Conservation (phyloP, 1,140 invertebrate genomes). For the Drosophila azteca region DNA sequence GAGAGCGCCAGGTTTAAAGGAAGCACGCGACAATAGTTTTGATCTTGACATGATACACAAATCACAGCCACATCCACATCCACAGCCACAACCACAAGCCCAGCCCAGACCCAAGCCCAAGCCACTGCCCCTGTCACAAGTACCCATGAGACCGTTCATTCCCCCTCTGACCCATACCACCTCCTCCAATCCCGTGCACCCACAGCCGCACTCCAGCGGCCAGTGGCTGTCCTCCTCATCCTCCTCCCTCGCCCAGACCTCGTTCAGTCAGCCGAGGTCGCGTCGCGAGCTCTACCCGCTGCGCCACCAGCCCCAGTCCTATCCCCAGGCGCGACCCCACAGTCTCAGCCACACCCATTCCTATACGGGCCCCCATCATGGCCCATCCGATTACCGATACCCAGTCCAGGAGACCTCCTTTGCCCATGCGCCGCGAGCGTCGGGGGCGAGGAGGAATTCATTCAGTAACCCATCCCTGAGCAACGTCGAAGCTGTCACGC, state of each 20-base stretch:
- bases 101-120: conserved; percentile 18
- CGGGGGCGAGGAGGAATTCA: conserved; percentile 14
- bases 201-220: conserved; percentile 11
- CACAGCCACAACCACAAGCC: conserved; percentile 29
- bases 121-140: conserved; percentile 25
- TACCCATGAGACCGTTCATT: not conserved
- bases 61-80: conserved; percentile 26
- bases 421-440: conserved; percentile 37
- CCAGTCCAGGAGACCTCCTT: conserved; percentile 64
- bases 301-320: conserved; percentile 56
- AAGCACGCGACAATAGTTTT: conserved; percentile 82
- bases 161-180: no score
- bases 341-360: conserved; percentile 15
- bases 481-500: conserved; percentile 72
- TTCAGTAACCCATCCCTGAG: conserved; percentile 57
- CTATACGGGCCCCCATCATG: not conserved
- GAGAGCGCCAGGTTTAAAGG: conserved; percentile 78
- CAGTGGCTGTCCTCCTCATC: conserved; percentile 62
- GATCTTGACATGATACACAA: conserved; percentile 75
- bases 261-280: conserved; percentile 32
- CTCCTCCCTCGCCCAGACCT: conserved; percentile 50
- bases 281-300: conserved; percentile 62
- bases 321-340: conserved; percentile 18
- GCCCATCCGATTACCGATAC: conserved; percentile 29
- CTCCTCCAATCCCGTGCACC: no score